phyloP scores from a whole-genome alignment of 2,797 vertebrate species.

The Gadopsis marmoratus region DNA sequence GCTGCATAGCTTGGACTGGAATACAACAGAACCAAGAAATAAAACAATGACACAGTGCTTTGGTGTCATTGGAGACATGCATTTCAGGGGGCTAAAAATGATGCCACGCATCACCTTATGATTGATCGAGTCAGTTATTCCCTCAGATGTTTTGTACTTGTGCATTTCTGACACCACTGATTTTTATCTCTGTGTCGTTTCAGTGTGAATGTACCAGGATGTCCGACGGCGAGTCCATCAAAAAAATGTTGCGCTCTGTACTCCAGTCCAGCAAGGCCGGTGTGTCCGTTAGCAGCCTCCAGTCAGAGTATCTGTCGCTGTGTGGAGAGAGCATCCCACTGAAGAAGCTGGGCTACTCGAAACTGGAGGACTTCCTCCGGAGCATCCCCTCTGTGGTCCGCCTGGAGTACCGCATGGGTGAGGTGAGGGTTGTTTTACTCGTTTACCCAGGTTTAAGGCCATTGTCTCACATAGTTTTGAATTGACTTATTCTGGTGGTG shows the following conservation, averaged over 20 bases:
- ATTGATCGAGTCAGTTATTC: not conserved
- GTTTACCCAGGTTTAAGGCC: not conserved
- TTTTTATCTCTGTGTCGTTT: not conserved
- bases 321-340: constrained; percentile 91
- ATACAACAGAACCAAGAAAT: not conserved
- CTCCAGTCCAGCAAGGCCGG: constrained; percentile 91
- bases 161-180: not conserved
- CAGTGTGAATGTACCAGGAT: constrained; percentile 80
- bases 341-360: constrained; percentile 85
- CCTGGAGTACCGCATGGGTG: constrained; percentile 84
- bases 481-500: not conserved
- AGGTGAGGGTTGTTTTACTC: constrained; percentile 82
- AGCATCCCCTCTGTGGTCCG: constrained; percentile 90
- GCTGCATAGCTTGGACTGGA: not conserved
- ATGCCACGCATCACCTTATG: not conserved
- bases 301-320: constrained; percentile 87
- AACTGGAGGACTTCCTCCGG: constrained; percentile 87
- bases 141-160: not conserved
- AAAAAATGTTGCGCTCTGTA: constrained; percentile 91
- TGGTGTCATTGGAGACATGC: not conserved
- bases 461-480: not conserved
- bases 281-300: constrained; percentile 84
- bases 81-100: not conserved
- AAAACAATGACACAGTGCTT: not conserved
- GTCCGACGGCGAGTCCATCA: constrained; percentile 86